Base-by-base conservation (phyloP, 2,888 invertebrate species). In the Dynastes maya region DNA sequence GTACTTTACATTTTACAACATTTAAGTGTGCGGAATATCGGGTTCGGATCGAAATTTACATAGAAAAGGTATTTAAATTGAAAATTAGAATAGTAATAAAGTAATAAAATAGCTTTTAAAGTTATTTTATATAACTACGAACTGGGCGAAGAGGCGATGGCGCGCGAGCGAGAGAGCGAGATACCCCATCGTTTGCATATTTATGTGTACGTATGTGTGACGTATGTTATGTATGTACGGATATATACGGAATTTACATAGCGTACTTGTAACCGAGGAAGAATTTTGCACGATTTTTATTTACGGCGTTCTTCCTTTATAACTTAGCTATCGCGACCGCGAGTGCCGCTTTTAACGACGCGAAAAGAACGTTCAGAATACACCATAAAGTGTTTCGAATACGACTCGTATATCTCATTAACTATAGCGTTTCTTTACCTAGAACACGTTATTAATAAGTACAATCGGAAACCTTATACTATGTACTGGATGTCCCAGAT, bases 31-130 rank as follows among this genome's bases (percentile, higher is more conserved):
- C 85, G 86, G 85, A 86, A 86, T 86, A 86, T 85, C 86, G 85
- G 85, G 84, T 83, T 82, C 84, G 83, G 85, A 85, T 85, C 85
- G 78, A 82, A 85, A 88, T 88, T 88, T 86, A 85, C 88, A 88
- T 87, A 87, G 87, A 87, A 88, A 87, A 87, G 87, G 86, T 85
- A 87, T 87, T 87, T 87, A 88, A 87, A 87, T 86, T 85, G 87
- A 86, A 85, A 86, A 87, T 87, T 87, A 87, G 87, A 87, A 86
- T 87, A 85, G 87, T 85, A 87, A 87, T 88, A 88, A 88, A 87
- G 87, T 86, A 87, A 87, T 87, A 87, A 88, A 88, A 87, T 86
- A 86, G 86, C 86, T 86, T 87, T 87, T 87, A 86, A 85, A 87
- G 85, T 86, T 86, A 86, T 86, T 86, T 84, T 85, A 45, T 45